Evolutionary conservation across 2,113 vertebrate species (phyloP).

Genomic region (Malaclemys terrapin): DNA sequence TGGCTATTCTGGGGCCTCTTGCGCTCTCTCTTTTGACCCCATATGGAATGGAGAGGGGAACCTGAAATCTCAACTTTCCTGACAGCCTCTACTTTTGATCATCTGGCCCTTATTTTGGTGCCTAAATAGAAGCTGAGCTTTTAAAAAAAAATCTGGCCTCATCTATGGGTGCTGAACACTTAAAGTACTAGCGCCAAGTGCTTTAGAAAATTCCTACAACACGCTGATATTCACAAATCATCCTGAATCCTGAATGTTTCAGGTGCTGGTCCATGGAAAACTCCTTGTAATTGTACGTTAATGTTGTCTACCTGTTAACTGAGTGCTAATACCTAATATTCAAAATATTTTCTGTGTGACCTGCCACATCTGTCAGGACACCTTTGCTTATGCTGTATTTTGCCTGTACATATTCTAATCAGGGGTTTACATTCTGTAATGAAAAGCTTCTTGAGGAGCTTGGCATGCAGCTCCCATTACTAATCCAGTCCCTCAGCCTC

Average conservation of each 20-base stretch:
- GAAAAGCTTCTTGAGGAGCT: neutral
- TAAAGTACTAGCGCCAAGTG: rapidly evolving
- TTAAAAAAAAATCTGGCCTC: neutral
- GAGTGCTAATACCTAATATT: neutral
- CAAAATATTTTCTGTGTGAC: neutral
- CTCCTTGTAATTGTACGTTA: constrained; percentile 18
- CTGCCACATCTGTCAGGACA: neutral
- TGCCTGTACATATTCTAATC: neutral
- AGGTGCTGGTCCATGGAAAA: neutral
- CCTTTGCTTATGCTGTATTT: neutral
- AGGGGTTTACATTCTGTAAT: neutral
- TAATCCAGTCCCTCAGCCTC: neutral
- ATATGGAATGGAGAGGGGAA: too few relatives aligned
- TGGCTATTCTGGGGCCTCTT: too few relatives aligned
- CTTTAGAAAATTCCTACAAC: neutral
- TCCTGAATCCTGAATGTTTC: neutral
- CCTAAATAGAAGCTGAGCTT: rapidly evolving
- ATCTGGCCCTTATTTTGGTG: neutral
- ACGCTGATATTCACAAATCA: neutral
- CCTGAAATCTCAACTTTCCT: neutral
- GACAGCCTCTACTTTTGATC: neutral
- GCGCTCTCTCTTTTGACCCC: too few relatives aligned
- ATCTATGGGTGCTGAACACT: neutral
- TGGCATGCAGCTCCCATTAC: neutral
- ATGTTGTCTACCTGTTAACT: neutral